Percentiles rank a stretch among this genome's conserved stretches.
Evolutionary conservation across 2,797 vertebrate genomes (phyloP).

Genomic region (Leptatherina wallacei): DNA sequence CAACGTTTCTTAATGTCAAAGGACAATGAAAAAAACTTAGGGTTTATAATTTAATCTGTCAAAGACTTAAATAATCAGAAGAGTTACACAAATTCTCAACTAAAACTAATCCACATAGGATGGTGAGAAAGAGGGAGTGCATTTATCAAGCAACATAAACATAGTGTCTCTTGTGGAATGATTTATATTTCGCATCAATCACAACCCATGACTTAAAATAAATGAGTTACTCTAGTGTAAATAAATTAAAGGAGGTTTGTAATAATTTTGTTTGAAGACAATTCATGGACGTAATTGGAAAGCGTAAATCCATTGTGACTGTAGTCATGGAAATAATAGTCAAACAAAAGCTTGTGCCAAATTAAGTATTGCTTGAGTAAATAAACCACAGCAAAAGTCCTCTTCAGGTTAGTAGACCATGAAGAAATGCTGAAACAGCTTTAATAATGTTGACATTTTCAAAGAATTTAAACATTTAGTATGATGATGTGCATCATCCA

Average conservation of each 20-base stretch:
- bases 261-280: conserved; percentile 40
- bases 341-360: no score
- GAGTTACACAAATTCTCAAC: conserved; percentile 1
- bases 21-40: neutral
- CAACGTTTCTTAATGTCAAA: neutral
- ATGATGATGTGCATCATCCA: neutral
- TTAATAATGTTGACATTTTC: neutral
- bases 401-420: neutral
- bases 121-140: neutral
- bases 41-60: neutral
- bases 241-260: conserved; percentile 33
- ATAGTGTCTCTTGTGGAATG: conserved; percentile 6
- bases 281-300: conserved; percentile 67
- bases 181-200: conserved; percentile 21
- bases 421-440: conserved; percentile 3
- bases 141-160: conserved; percentile 1
- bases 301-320: conserved; percentile 55
- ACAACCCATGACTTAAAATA: conserved; percentile 25
- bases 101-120: conserved; percentile 3
- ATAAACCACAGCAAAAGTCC: conserved; percentile 3
- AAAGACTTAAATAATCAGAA: neutral
- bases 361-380: conserved; percentile 12
- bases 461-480: neutral
- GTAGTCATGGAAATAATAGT: conserved; percentile 21
- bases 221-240: conserved; percentile 24